These are phyloP conservation scores for Hypomesus transpacificus DNA, from an alignment of 2,113 vertebrate species.

Conservation along the genomic window DNA sequence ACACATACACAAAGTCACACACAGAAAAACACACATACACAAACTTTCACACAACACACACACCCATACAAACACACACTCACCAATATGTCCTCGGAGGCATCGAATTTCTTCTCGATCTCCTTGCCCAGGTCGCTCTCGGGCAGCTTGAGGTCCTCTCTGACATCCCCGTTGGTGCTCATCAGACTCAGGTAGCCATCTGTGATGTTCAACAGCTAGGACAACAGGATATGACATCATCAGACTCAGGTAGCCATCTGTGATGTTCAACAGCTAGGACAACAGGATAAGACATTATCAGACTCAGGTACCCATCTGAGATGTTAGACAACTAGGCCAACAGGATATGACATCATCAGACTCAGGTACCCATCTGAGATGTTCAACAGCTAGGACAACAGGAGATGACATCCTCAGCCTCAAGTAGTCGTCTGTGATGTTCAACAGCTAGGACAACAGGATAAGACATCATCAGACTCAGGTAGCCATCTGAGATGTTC, in stretches of 20 bases:
- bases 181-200: constrained; percentile 85
- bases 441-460: too few species aligned
- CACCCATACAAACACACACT: constrained; percentile 13
- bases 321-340: too few species aligned
- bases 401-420: too few species aligned
- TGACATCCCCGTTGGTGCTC: constrained; percentile 79
- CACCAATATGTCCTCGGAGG: constrained; percentile 79
- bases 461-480: constrained; percentile 85
- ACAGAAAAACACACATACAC: background rate
- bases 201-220: constrained; percentile 76
- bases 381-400: too few species aligned
- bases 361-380: background rate
- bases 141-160: constrained; percentile 87
- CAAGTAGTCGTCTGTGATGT: too few species aligned
- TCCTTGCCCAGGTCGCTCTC: constrained; percentile 86
- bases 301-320: background rate
- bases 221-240: constrained; percentile 53
- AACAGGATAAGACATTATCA: constrained; percentile 1
- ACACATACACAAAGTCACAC: background rate
- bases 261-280: constrained; percentile 75
- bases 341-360: background rate
- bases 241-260: constrained; percentile 82
- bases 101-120: constrained; percentile 76
- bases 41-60: background rate
- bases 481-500: constrained; percentile 78